Conservation (phyloP, 2,797 vertebrate species). For the Cichlasoma orientale region DNA sequence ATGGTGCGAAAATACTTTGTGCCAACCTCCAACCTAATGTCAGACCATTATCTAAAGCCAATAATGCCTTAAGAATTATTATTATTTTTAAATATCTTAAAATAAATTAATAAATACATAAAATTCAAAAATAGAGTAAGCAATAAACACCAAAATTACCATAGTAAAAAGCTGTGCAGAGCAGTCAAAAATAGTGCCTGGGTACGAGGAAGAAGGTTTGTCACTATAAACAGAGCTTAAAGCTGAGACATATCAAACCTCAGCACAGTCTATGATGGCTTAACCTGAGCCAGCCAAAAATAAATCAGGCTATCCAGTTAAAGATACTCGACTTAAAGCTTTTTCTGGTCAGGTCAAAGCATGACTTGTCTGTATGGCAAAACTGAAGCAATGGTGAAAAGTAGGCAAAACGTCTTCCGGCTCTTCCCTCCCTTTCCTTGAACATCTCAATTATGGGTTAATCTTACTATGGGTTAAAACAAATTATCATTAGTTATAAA, state of each 20-base stretch:
- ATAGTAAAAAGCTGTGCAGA: not conserved
- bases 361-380: not conserved
- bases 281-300: not conserved
- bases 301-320: not conserved
- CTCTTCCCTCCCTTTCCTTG: not conserved
- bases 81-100: rapidly evolving
- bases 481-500: not conserved
- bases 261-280: not conserved
- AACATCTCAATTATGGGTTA: not conserved
- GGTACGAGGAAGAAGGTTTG: not conserved
- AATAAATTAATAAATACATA: not conserved
- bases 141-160: not conserved
- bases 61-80: no score
- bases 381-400: not conserved
- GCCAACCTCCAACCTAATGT: not conserved
- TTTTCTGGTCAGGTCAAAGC: not conserved
- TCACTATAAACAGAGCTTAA: not conserved
- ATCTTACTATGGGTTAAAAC: not conserved
- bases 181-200: not conserved
- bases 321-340: not conserved
- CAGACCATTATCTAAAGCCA: not conserved
- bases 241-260: not conserved
- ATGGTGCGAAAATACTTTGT: not conserved
- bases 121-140: not conserved
- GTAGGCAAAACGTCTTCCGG: not conserved